Conservation (phyloP, 2,797 vertebrate genomes). For the Pangasius krempfi region DNA sequence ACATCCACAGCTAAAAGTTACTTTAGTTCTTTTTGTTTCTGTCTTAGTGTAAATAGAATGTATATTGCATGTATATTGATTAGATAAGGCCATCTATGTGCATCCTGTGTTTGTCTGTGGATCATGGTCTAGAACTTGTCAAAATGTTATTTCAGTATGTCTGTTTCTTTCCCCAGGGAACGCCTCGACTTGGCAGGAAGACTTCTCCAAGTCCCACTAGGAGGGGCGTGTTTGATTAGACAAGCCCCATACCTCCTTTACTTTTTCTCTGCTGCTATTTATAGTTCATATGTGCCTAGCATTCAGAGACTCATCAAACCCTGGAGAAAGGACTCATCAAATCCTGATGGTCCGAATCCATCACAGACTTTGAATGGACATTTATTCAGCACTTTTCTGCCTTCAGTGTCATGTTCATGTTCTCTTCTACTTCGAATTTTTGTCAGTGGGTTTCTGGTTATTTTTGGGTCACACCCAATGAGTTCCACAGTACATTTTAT, state of each 20-base stretch:
- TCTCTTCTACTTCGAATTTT: constrained; percentile 28
- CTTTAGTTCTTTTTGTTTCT: not conserved
- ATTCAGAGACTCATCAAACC: constrained; percentile 55
- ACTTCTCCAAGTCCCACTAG: constrained; percentile 88
- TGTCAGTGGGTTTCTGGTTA: constrained; percentile 1
- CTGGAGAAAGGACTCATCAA: constrained; percentile 53
- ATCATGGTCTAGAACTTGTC: not conserved
- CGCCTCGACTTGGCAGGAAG: constrained; percentile 91
- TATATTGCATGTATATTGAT: not conserved
- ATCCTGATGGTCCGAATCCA: not conserved
- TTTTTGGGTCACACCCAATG: constrained; percentile 65
- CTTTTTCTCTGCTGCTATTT: constrained; percentile 82
- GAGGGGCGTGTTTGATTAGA: constrained; percentile 85
- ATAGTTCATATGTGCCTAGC: constrained; percentile 67
- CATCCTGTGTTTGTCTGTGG: not conserved
- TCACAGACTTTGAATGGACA: constrained; percentile 29
- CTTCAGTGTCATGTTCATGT: constrained; percentile 2
- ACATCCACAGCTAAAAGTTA: not conserved
- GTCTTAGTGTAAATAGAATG: too few species aligned
- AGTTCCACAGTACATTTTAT: constrained; percentile 56
- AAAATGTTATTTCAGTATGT: constrained; percentile 24
- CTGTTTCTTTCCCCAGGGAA: constrained; percentile 77
- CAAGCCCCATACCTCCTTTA: constrained; percentile 51
- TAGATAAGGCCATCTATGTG: not conserved
- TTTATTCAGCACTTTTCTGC: constrained; percentile 55